phyloP scores from a whole-genome alignment of 2,797 vertebrate genomes.

The Octomys mimax region DNA sequence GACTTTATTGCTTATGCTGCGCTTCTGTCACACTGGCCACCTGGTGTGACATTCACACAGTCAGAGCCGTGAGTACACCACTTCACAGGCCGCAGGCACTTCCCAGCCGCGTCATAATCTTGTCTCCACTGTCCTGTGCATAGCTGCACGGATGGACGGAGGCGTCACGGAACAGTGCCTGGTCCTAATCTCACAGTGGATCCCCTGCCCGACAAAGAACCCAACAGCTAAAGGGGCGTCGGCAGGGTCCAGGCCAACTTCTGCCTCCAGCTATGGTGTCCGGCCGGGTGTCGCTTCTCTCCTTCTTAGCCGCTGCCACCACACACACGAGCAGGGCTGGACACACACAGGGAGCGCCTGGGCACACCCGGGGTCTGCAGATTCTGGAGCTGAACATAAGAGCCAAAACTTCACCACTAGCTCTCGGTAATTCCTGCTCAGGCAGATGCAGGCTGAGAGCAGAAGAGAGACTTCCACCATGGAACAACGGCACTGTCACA shows the following conservation, averaged over 20 bases:
- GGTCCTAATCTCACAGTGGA: not conserved
- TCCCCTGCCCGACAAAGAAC: not conserved
- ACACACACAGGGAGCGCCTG: not conserved
- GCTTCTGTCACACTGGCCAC: too few relatives aligned
- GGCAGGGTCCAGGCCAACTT: not conserved
- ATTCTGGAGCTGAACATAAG: not conserved
- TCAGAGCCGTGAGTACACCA: too few relatives aligned
- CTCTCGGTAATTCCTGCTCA: not conserved
- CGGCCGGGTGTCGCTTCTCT: not conserved
- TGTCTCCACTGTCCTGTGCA: not conserved
- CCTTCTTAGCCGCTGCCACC: not conserved
- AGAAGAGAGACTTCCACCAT: not conserved
- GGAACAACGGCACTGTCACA: not conserved
- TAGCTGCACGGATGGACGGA: not conserved
- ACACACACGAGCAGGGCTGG: not conserved
- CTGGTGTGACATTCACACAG: not conserved
- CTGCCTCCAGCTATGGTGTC: not conserved
- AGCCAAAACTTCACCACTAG: not conserved
- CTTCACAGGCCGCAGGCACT: not conserved
- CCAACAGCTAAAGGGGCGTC: not conserved
- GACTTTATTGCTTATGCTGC: not conserved
- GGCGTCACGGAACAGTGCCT: not conserved
- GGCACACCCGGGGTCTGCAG: not conserved
- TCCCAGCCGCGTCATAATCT: not conserved
- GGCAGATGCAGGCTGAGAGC: not conserved